Base-by-base conservation (phyloP, 2,113 vertebrate species). In the Pelecanus crispus region DNA sequence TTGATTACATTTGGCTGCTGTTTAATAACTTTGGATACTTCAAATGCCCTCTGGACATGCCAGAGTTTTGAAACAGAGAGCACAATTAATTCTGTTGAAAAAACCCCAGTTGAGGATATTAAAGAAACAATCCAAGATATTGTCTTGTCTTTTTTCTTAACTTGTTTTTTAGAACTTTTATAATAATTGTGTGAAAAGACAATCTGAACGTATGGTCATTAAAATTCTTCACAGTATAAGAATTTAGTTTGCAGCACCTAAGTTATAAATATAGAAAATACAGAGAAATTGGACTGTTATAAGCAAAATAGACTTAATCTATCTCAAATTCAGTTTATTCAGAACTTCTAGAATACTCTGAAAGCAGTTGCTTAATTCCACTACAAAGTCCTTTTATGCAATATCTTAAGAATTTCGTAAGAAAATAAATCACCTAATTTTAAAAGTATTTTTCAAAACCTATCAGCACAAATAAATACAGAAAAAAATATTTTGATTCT, bases 1-100 rank as follows among this genome's bases (percentile, higher is more conserved):
- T 86, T 97, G 93, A 98, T 98, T 86, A 88, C 56, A 94, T 86
- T 90, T 94, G 96, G 88, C 86, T 97, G 97, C 70, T 88, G 67
- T 91, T 98, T 97, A 94, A 96, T 94, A 94, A 97, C 78, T 91
- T 96, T 81, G 52, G 63, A 81, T 68, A 78, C 61, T 88, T 92
- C 93, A 75, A 61, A 90, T 61, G 74, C 61, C 42, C 89, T 95
- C 45, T 85, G 71, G 40, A 58, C 45, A 25, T 53, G 85, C 29
- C 85, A 72, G 61, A 91, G 91, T 93, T 96, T 96, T 93, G 88
- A 95, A 94, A 95, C 49, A 75, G 78, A 95, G 15, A 95, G 73
- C 18, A 81, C 55, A 90, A 59, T 68, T 71, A 85, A 81, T 52
- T 92, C 90, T 97, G 40, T 71, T 78, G 47, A 36, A 68, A 96